Percentiles rank a stretch among this genome's conserved stretches.
Evolutionary conservation across 2,888 invertebrate genomes (phyloP).

Genomic region (Seira musarum): DNA sequence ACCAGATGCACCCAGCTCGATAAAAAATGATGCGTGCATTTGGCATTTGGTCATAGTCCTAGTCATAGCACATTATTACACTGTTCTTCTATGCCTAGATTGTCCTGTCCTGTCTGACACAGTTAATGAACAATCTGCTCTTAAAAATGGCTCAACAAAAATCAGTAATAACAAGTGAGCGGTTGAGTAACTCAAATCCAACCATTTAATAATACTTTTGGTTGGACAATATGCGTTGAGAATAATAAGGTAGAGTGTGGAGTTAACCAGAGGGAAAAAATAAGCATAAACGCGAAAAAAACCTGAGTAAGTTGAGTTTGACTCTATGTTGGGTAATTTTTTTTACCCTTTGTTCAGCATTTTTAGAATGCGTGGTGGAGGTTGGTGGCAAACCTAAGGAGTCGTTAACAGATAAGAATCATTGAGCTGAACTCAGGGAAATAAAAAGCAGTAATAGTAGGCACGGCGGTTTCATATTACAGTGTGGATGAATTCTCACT

Average conservation of each 20-base stretch:
- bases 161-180: too few species aligned
- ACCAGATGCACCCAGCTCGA: too few species aligned
- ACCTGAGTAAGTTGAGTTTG: not conserved
- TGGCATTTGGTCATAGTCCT: too few species aligned
- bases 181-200: not conserved
- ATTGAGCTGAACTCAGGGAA: not conserved
- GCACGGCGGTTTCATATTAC: constrained; percentile 6
- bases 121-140: constrained; percentile 11
- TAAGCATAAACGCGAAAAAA: not conserved
- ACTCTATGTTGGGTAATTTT: not conserved
- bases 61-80: not conserved
- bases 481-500: not conserved
- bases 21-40: not conserved
- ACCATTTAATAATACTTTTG: not conserved
- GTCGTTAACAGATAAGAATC: constrained; percentile 7
- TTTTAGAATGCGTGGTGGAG: too few species aligned
- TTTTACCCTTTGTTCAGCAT: too few species aligned
- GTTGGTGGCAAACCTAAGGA: not conserved
- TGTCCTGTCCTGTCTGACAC: not conserved
- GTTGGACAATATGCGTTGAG: too few species aligned
- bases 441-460: not conserved
- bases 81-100: not conserved
- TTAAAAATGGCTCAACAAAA: not conserved
- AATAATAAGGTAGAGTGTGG: not conserved
- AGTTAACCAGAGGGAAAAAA: not conserved